Evolutionary conservation across 30 jellyfish, hydroid and myxozoan species (phyloP), one percentile per base, ranked within the genome.

Genomic region (Pseudorhiza aurosa): DNA sequence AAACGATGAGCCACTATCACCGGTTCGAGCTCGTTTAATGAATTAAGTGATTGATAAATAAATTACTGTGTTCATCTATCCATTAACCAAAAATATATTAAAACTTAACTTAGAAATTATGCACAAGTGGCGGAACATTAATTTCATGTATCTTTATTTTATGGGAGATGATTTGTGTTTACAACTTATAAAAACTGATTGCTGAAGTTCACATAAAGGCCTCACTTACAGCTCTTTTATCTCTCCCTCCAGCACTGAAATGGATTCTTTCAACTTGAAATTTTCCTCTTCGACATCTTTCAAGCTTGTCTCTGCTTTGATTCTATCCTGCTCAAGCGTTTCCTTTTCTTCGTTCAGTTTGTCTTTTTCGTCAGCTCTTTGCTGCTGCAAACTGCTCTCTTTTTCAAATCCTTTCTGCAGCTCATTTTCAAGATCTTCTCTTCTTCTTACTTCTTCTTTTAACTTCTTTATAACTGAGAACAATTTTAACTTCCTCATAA

Each of bases 201-300:
- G n/a, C n/a, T n/a, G n/a, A n/a, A n/a, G n/a, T n/a, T n/a, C n/a
- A n/a, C n/a, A n/a, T n/a, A n/a, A n/a, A n/a, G n/a, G n/a, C n/a
- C n/a, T n/a, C 28, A 85, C 96, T 85, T 53, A 85, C 96, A 85
- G 31, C 31, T 85, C 96, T 46, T 85, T 75, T 36, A 85, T 15
- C 32, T 55, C 63, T 57, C 29, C 40, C 40, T 88, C 82, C 45
- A 88, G 81, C 58, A 67, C 85, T 46, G 57, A 44, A 24, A 88
- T 71, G n/a, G 30, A 21, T 15, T 49, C 59, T 45, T 77, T 70
- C 25, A 77, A 46, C 30, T 47, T 81, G 8, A 47, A 18, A 56
- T 60, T 65, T 42, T 85, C 92, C 15, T 68, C 92, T 22, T 58
- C 82, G 29, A 29, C 43, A 17, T 65, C 78, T 32, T 58, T 47